Evolutionary conservation across 2,888 invertebrate genomes (phyloP).

Genomic region (Andrena hattorfiana): DNA sequence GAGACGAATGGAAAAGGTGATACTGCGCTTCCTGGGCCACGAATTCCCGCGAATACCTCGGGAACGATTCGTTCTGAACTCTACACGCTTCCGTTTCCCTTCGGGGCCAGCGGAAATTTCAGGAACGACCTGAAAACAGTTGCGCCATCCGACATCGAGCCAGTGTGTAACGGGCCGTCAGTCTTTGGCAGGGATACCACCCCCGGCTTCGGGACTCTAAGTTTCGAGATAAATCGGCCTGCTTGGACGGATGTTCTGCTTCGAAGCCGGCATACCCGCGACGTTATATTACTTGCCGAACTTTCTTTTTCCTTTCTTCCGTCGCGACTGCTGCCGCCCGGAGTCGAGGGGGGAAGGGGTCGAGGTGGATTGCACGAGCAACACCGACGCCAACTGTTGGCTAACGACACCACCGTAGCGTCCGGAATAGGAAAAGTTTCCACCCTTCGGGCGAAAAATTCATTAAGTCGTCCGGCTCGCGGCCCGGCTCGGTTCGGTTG

Average conservation of each 20-base stretch:
- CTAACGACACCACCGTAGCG: slow-evolving; percentile 57
- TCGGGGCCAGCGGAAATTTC: slow-evolving; percentile 27
- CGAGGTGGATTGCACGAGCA: slow-evolving; percentile 6
- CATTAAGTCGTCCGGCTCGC: slow-evolving; percentile 42
- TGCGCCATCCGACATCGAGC: slow-evolving; percentile 10
- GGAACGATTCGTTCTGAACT: slow-evolving; percentile 61
- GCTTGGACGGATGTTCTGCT: slow-evolving; percentile 68
- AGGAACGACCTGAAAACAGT: slow-evolving; percentile 51
- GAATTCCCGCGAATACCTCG: slow-evolving; percentile 46
- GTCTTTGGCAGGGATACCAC: slow-evolving; percentile 17
- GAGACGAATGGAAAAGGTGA: not conserved
- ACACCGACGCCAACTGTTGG: slow-evolving; percentile 53
- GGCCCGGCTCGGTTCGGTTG: not conserved
- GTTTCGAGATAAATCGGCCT: slow-evolving; percentile 77
- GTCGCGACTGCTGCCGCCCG: slow-evolving; percentile 34
- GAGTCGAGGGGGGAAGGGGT: not conserved
- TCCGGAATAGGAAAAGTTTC: slow-evolving; percentile 57
- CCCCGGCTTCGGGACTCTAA: slow-evolving; percentile 53
- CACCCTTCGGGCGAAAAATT: slow-evolving; percentile 41
- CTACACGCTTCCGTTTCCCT: slow-evolving; percentile 32
- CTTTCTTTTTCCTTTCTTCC: slow-evolving; percentile 60
- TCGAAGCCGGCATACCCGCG: slow-evolving; percentile 46
- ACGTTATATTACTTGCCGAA: slow-evolving; percentile 79
- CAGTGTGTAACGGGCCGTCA: slow-evolving; percentile 47
- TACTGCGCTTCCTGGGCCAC: not conserved